A percentile compares a stretch with the other conserved stretches of the same genome.
Conservation (phyloP, 2,113 vertebrate genomes). For the Colossoma macropomum region DNA sequence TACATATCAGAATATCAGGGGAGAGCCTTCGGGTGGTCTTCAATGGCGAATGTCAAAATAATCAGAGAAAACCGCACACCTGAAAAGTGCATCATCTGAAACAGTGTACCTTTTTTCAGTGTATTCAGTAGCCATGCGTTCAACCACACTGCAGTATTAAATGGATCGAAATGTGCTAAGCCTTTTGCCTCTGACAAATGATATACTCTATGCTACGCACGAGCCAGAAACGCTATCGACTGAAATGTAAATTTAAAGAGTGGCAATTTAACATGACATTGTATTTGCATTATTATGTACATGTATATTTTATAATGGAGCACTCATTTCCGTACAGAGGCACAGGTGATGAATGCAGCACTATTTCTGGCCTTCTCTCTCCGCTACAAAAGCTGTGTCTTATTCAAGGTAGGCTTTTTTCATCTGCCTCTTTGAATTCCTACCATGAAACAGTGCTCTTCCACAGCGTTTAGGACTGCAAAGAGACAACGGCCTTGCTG, state of each 20-base stretch:
- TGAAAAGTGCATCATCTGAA: background rate
- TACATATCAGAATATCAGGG: background rate
- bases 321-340: background rate
- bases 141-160: background rate
- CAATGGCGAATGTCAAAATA: background rate
- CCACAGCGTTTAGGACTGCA: constrained; percentile 26
- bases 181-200: background rate
- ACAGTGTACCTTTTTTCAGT: background rate
- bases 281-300: background rate
- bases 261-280: constrained; percentile 19
- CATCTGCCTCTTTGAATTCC: constrained; percentile 16
- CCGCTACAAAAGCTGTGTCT: constrained; percentile 21
- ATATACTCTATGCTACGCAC: background rate
- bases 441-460: background rate
- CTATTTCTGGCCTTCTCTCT: constrained; percentile 10
- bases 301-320: constrained; percentile 23
- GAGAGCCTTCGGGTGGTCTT: background rate
- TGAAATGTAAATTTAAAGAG: constrained; percentile 21
- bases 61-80: background rate
- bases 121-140: background rate
- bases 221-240: background rate
- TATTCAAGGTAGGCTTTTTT: constrained; percentile 36
- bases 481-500: background rate
- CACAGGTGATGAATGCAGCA: constrained; percentile 14
- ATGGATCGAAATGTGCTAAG: background rate